Evolutionary conservation across 2,113 vertebrate genomes (phyloP), one percentile per base, ranked within the genome.

Genomic region (Pachyramphus minor): DNA sequence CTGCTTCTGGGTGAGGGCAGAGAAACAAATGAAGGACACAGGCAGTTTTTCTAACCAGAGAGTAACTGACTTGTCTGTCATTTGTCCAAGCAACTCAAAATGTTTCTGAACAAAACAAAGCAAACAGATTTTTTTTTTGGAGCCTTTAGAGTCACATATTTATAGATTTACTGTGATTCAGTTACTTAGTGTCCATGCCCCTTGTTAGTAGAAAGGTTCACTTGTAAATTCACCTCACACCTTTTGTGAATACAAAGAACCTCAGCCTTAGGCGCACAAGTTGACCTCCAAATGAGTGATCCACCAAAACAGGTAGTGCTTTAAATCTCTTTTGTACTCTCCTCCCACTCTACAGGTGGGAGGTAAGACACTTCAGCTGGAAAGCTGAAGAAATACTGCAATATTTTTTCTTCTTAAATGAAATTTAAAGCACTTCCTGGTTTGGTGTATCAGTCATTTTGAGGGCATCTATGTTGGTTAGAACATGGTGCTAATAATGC

Each of bases 51-150:
- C 16, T 76, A 73, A 79, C 9, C 16, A 49, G 35, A 56, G 5
- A 20, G 21, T 33, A 39, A 47, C n/a, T 60, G 16, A 6, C 11
- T 56, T 52, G 9, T 69, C 44, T 66, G 22, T 49, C 0, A 45
- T 81, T 91, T 91, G 42, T 91, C 19, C 13, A 8, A 63, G 23
- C 15, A 84, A 50, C 6, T 69, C n/a, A 67, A 84, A 84, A 62
- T 53, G 5, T 81, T 71, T 89, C 44, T 39, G 59, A 67, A 42
- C 8, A 79, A 87, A 85, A 28, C 19, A 84, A 86, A 83, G 1
- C 5, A 44, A 62, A 35, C 4, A 15, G 11, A 3, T 0, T 5
- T 49, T 0, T 5, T 49, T 72, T 71, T 85, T 39, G 12, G 24
- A 69, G n/a, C 23, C 23, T 75, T 82, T 60, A n/a, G 15, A 79